Evolutionary conservation across 2,888 invertebrate species (phyloP), one percentile per base, ranked within the genome.

Genomic region (Eulithis testata): DNA sequence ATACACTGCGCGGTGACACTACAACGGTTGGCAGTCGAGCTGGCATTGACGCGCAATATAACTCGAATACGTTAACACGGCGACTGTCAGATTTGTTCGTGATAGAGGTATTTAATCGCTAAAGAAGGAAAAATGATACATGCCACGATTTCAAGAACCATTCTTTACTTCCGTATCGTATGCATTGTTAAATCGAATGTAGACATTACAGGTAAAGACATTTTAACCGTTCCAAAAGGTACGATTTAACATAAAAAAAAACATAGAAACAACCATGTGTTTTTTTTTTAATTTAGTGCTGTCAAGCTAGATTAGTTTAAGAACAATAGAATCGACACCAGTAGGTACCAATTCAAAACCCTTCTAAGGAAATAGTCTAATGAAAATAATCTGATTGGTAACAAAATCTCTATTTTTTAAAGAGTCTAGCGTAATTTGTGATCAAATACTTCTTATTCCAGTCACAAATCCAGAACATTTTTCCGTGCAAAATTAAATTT

Each of bases 401-500:
- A 50, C 12, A 12, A 43, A 50, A 53, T 53, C 52, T 53, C 31
- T 40, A 44, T 47, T 53, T 11, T 37, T 21, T 49, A 43, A 12
- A 3, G 50, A 36, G 8, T 73, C 69, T 72, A 77, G 75, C 75
- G 74, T 75, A 77, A 78, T 66, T 72, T 71, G 67, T 73, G 76
- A 79, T 76, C 72, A 68, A 62, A 63, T 4, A 9, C n/a, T 57
- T 51, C 68, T 69, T 79, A 87, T 84, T 86, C 84, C 60, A 69
- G 68, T 68, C 79, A 78, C 78, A 81, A 74, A 73, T 72, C 78
- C 74, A 79, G 76, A 76, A 82, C n/a, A 80, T 78, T 77, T 14
- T 77, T 75, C 78, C 76, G 77, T 81, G 76, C 74, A 82, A 85
- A 71, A 83, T 80, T 80, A 43, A 76, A 76, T 82, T 80, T 82